Evolutionary conservation across 2,888 invertebrate genomes (phyloP), one percentile per base, ranked within the genome.

Genomic region (Dryocosmus kuriphilus): DNA sequence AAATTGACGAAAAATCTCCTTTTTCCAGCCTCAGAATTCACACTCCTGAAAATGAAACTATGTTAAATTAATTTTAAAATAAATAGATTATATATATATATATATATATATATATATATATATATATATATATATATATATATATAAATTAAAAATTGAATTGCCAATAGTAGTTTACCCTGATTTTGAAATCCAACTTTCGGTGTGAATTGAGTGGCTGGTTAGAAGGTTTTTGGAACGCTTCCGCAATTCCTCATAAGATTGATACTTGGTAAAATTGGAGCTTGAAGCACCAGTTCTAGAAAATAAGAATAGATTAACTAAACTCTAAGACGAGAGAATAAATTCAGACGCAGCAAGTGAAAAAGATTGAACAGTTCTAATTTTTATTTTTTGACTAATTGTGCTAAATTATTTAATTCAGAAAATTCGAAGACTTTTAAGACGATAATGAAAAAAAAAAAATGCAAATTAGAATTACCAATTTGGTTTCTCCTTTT

Each of bases 241-340:
- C 71, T 74, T 77, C 78, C 71, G 35, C 78, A 77, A 81, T 80
- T 80, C 78, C 65, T 81, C 80, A 74, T 76, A 77, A 79, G 24
- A 74, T 78, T 71, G 75, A 76, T 19, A 61, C 35, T 30, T 22
- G 22, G 30, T 55, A 2, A 67, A 71, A 73, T 16, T 57, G 32
- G 30, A 77, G 30, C 24, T 55, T 67, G 35, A 38, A 55, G 57
- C 75, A 63, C 67, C 67, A 60, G 27, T 79, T 57, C 73, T 57
- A 76, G 24, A 74, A 61, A 73, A 55, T 71, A 71, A 55, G 22
- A 32, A 32, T 60, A 65, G 7, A 38, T 38, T 38, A 24, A 41
- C 27, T 71, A 46, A 71, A 11, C 30, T 51, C 24, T 65, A 24
- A 38, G 41, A 0, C 5, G 65, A 38, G 38, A 24, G 6, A 65